These are phyloP conservation scores for Pitangus sulphuratus DNA, from an alignment of 2,797 vertebrate species.

Conservation along the genomic window DNA sequence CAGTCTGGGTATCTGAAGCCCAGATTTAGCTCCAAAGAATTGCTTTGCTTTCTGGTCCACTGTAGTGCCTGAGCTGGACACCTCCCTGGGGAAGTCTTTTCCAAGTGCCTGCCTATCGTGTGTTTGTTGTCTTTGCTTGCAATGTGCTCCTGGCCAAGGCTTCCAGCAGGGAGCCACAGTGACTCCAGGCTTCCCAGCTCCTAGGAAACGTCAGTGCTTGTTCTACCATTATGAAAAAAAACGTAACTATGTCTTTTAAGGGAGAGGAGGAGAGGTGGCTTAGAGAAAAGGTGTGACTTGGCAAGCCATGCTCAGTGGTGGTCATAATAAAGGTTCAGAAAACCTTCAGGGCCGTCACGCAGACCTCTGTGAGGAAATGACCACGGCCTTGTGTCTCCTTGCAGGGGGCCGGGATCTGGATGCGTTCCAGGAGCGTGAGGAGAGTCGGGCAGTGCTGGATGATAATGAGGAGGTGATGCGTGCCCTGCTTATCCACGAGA, in stretches of 20 bases:
- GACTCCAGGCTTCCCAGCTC: not conserved
- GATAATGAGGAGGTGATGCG: slow-evolving; percentile 98
- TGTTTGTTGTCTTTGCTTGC: not conserved
- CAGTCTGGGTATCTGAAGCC: not conserved
- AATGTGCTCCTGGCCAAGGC: not conserved
- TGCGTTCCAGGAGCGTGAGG: slow-evolving; percentile 79
- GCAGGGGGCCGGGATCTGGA: slow-evolving; percentile 80
- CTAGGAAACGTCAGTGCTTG: not conserved
- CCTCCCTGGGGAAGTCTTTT: not conserved
- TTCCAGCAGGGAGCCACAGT: not conserved
- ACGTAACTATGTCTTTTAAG: not conserved
- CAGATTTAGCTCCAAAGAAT: not conserved
- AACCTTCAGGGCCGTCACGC: not conserved
- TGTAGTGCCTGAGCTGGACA: not conserved
- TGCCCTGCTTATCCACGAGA: slow-evolving; percentile 95
- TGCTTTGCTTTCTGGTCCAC: not conserved
- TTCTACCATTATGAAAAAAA: not conserved
- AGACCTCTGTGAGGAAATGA: not conserved
- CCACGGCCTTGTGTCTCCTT: not conserved
- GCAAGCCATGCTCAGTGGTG: not conserved
- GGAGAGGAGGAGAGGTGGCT: not conserved
- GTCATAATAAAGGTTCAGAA: not conserved
- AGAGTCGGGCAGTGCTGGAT: slow-evolving; percentile 77
- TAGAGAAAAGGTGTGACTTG: not conserved
- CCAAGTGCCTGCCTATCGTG: not conserved